Evolutionary conservation across 2,113 vertebrate genomes (phyloP), one percentile per base, ranked within the genome.

Genomic region (Atherinomorus stipes): DNA sequence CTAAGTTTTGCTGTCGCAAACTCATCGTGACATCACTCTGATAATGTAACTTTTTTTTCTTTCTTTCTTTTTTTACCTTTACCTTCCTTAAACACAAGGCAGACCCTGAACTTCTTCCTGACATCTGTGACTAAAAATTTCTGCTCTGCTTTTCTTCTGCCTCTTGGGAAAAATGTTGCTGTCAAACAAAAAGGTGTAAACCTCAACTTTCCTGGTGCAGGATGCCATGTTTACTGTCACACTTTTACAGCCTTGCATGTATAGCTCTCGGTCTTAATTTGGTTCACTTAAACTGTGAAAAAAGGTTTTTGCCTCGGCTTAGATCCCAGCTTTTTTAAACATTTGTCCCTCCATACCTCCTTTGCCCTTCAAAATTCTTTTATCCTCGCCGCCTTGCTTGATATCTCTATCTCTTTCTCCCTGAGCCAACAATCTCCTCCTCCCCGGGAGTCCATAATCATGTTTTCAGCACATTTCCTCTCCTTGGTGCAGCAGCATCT

Each of bases 401-500:
- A 65, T 62, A 54, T 62, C 42, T 61, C 31, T 28, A 64, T 74
- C 51, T 78, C 49, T 68, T 40, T 71, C 73, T 80, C 71, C 64
- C 71, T 68, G 37, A 49, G 50, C 63, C 71, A 76, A 57, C 11
- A 5, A 40, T 81, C 75, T 78, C 62, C 64, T 78, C 64, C 72
- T 81, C 77, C 65, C 80, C 74, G 60, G 47, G 81, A 86, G 86
- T 81, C 76, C 51, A 71, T 89, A 89, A 91, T 90, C 87, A 85
- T 74, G 77, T 91, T 92, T 90, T 90, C 89, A 88, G 85, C 86
- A 87, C 88, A 90, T 89, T 88, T 89, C 78, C 83, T 87, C 81
- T 85, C 81, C 79, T 83, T 64, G 75, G 74, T 19, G 40, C 49
- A 12, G 84, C 65, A 80, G 80, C 80, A 63, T 77, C 73, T 76